Evolutionary conservation across 2,797 vertebrate genomes (phyloP).

Genomic region (Oophaga sylvatica): DNA sequence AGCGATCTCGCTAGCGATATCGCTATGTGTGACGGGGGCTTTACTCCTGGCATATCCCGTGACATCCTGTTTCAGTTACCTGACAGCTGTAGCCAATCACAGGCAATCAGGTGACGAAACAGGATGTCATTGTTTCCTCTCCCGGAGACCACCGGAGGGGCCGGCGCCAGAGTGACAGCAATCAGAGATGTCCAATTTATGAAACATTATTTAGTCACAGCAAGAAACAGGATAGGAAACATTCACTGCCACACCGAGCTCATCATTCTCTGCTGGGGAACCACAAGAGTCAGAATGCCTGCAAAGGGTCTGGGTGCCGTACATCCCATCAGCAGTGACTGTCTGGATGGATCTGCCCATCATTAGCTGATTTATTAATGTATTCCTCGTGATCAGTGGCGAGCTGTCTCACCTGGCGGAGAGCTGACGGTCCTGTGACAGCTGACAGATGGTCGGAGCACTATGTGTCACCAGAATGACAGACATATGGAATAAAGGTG

Average conservation of each 20-base stretch:
- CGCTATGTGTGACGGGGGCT: too few species aligned
- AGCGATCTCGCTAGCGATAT: too few species aligned
- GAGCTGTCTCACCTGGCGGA: neutral
- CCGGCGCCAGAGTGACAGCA: neutral
- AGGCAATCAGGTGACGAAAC: too few species aligned
- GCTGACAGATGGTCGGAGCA: neutral
- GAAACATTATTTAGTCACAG: neutral
- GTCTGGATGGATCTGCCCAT: neutral
- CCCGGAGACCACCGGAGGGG: too few species aligned
- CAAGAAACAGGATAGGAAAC: neutral
- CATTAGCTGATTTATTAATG: neutral
- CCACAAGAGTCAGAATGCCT: neutral
- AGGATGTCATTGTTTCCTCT: too few species aligned
- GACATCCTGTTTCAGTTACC: too few species aligned
- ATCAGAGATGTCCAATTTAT: neutral
- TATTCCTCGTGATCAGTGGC: neutral
- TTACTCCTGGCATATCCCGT: too few species aligned
- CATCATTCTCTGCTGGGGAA: neutral
- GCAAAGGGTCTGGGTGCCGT: neutral
- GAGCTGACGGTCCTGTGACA: neutral
- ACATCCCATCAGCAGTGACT: neutral
- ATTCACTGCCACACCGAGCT: neutral
- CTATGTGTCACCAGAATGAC: slow-evolving; percentile 30
- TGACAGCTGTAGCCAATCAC: too few species aligned
- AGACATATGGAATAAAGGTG: slow-evolving; percentile 16